Base-by-base conservation (phyloP, 1,140 invertebrate genomes). In the Meloidogyne chitwoodi region DNA sequence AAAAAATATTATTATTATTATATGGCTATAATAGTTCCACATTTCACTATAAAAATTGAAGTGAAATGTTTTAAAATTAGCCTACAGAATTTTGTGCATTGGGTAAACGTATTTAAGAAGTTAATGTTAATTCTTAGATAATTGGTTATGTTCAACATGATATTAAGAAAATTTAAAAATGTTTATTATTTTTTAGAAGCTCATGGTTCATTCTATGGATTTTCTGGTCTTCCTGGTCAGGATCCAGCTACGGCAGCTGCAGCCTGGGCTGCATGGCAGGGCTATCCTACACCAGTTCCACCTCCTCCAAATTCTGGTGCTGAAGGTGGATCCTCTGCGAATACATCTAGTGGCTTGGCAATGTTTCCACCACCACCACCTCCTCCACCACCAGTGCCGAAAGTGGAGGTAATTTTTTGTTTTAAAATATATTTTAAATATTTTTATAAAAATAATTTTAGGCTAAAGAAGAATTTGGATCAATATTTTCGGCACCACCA, bases 341-440 rank as follows among this genome's bases (percentile, higher is more conserved):
- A 22, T 63, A 38, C 73, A 34, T 41, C 48, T 56, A 64, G 38
- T 24, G 56, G 71, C 0, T 22, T 73, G 71, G 71, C 71, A 27
- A 67, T 76, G 29, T 77, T 77, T 44, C 68, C 71, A n/a, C 73
- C 76, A 16, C 79, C 79, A 19, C 79, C 79, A 29, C 79, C 79
- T 26, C 79, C 79, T 4, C 79, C 79, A 12, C 79, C 79, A 31
- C 79, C 79, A 11, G 62, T 66, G 2, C 76, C 76, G 48, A 77
- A 77, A 76, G 61, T 16, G 38, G 69, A 66, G 34, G 66, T 26
- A 73, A 26, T 22, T 11, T 64, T 19, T 19, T 10, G 6, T 6
- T 14, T 65, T 2, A 62, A 4, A 22, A 14, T 8, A n/a, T 12
- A 22, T 22, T 5, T 22, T 44, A 8, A 27, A 65, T 34, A 61